Evolutionary conservation across 2,113 vertebrate species (phyloP), one percentile per base, ranked within the genome.

Genomic region (Rhinolophus sinicus): DNA sequence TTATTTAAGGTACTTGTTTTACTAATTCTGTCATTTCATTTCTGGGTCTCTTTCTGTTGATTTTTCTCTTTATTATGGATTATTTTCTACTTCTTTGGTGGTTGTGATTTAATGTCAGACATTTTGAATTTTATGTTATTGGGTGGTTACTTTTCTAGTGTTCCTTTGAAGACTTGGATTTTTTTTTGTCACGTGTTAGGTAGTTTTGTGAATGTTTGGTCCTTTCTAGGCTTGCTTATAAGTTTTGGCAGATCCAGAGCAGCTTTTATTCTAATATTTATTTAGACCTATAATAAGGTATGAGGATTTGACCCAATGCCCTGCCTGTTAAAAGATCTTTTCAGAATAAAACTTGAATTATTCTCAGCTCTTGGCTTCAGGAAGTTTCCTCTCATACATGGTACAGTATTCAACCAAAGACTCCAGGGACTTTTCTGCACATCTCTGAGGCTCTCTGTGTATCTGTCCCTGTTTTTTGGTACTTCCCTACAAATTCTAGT

Each of bases 181-280:
- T 86, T 65, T 12, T 73, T 88, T 94, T 75, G 30, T 94, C 60
- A 58, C 16, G 50, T 93, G 35, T 67, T 67, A 86, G 85, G 50
- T 65, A 40, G 11, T 76, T 76, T 67, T 67, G 21, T 85, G 47
- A 44, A 58, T 58, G 16, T 60, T 62, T 93, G 30, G 19, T 87
- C 38, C 18, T 87, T 78, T 60, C 62, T 78, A 70, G 52, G 24
- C 13, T 78, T 58, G 38, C 26, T 60, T 85, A 3, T 54, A 54
- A 65, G 28, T 73, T 92, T 64, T 38, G 73, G 40, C 9, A 16
- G 33, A 38, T 70, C 52, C 64, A 89, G 6, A 89, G 35, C 40
- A 76, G 19, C n/a, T 80, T 80, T 67, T 90, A 78, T 38, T 54
- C 13, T 52, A 16, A 28, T 65, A 47, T 72, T 95, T 88, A n/a